phyloP scores from a whole-genome alignment of 2,797 vertebrate species.

The Okamejei kenojei region DNA sequence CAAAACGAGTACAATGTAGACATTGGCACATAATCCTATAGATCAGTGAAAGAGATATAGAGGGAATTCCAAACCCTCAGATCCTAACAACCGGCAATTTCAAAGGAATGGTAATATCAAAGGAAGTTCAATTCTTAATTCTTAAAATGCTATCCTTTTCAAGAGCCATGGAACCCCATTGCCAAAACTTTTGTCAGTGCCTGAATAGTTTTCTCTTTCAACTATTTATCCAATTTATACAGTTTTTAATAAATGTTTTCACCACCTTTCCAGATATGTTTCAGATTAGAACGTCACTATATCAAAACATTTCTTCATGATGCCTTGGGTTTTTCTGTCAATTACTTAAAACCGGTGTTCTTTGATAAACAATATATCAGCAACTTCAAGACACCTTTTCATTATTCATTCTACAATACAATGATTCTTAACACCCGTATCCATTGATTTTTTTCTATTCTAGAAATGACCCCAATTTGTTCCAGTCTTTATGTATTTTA shows the following conservation, averaged over 20 bases:
- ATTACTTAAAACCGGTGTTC: no score
- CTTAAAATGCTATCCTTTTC: neutral
- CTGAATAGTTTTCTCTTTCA: neutral
- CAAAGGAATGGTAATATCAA: neutral
- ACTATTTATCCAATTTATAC: neutral
- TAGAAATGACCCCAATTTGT: neutral
- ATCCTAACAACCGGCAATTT: no score
- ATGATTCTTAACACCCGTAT: neutral
- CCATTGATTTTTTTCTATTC: neutral
- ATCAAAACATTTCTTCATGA: neutral
- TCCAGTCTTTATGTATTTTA: neutral
- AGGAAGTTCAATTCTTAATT: neutral
- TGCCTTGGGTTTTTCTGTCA: neutral
- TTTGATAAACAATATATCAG: neutral
- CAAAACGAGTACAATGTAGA: neutral
- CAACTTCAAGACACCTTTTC: neutral
- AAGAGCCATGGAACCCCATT: neutral
- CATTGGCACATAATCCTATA: no score
- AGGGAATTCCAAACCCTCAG: no score
- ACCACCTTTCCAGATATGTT: neutral
- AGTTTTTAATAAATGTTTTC: neutral
- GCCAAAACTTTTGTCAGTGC: neutral
- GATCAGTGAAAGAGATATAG: no score
- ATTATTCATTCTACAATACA: neutral
- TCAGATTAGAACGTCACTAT: neutral